Percentiles rank a stretch among this genome's conserved stretches.
phyloP scores from a whole-genome alignment of 2,888 invertebrate species.

The Nemapogon koenigi region DNA sequence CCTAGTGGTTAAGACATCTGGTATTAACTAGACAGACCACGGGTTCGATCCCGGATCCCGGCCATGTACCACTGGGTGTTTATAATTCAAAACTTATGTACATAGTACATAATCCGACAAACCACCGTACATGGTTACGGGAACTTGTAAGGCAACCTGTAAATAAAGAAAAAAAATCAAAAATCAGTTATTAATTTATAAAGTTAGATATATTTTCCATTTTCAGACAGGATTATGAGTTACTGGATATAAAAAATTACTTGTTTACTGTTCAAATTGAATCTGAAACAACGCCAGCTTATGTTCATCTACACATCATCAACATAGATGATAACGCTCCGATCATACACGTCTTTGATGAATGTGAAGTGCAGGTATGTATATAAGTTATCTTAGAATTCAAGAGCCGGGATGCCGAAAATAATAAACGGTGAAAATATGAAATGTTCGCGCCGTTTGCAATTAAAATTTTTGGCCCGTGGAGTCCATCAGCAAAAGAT shows the following conservation, averaged over 20 bases:
- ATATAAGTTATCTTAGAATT: background rate
- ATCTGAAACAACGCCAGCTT: constrained; percentile 24
- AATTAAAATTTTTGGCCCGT: background rate
- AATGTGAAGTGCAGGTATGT: constrained; percentile 52
- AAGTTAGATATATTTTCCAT: background rate
- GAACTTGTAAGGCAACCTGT: no score
- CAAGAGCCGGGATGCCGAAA: background rate
- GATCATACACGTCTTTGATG: constrained; percentile 40
- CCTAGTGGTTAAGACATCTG: no score
- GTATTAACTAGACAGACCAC: no score
- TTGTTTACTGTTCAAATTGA: constrained; percentile 32
- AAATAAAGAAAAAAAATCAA: no score
- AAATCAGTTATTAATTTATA: no score
- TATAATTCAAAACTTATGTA: no score
- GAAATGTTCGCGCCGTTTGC: background rate
- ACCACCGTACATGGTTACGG: no score
- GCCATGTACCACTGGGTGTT: no score
- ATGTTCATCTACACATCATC: constrained; percentile 42
- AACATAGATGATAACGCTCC: constrained; percentile 65
- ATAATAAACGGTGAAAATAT: background rate
- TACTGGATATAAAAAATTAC: constrained; percentile 43
- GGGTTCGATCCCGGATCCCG: no score
- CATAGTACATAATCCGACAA: no score
- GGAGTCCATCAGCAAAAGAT: background rate
- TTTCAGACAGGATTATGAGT: constrained; percentile 62